Conservation (phyloP, 2,113 vertebrate genomes). For the Amblyornis subalaris region DNA sequence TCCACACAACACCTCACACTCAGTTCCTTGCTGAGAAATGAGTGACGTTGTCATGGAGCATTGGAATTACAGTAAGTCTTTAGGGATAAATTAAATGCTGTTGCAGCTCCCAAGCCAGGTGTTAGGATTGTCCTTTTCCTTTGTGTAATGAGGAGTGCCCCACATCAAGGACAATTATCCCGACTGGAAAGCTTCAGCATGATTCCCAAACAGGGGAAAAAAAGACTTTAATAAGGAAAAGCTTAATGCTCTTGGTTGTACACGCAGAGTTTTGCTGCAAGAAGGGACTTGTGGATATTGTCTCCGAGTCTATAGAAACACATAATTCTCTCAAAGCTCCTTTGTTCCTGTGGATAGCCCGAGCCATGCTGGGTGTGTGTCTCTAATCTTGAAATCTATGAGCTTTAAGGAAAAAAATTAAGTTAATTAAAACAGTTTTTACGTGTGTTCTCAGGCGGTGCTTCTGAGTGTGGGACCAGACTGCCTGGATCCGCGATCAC, state of each 20-base stretch:
- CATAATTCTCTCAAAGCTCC: background rate
- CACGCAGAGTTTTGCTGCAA: background rate
- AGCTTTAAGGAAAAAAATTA: slow-evolving; percentile 7
- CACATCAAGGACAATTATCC: background rate
- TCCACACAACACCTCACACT: background rate
- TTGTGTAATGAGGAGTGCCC: background rate
- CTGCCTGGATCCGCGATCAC: background rate
- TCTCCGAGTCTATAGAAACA: background rate
- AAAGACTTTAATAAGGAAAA: background rate
- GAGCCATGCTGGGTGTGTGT: slow-evolving; percentile 22
- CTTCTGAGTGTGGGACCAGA: background rate
- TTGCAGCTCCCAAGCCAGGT: background rate
- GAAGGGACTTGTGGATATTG: slow-evolving; percentile 37
- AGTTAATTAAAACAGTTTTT: slow-evolving; percentile 10
- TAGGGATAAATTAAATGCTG: background rate
- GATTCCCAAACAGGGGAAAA: background rate
- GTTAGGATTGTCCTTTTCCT: background rate
- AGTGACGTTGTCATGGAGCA: rapidly evolving
- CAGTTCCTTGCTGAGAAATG: rapidly evolving
- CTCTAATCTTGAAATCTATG: slow-evolving; percentile 37
- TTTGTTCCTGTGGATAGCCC: background rate
- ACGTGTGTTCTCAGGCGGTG: rapidly evolving
- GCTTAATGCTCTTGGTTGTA: background rate
- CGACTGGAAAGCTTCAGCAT: background rate
- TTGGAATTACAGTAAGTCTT: background rate